Conservation (phyloP, 2,113 vertebrate genomes). For the Panthera uncia region DNA sequence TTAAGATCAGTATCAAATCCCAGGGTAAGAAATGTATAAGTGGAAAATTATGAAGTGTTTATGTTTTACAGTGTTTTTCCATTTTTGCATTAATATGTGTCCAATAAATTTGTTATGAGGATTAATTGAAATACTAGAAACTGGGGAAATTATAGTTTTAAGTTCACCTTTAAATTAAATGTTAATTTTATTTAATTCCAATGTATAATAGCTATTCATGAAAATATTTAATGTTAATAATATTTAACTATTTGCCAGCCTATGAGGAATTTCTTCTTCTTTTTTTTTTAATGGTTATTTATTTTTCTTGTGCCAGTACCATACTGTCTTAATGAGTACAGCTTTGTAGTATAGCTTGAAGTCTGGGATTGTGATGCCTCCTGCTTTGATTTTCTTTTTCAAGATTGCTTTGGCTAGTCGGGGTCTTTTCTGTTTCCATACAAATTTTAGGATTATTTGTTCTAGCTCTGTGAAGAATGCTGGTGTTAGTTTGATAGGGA, state of each 20-base stretch:
- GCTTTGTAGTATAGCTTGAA: no score
- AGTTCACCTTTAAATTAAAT: conserved; percentile 23
- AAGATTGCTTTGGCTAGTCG: no score
- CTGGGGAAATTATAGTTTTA: conserved; percentile 19
- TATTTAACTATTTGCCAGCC: not conserved
- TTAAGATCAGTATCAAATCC: not conserved
- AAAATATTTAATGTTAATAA: conserved; percentile 32
- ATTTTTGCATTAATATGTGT: not conserved
- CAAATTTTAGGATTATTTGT: no score
- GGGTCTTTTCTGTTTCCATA: no score
- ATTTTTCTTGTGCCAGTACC: no score
- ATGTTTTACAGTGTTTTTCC: not conserved
- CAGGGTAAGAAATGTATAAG: not conserved
- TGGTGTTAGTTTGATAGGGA: no score
- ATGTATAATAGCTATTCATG: not conserved
- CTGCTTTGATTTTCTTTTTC: no score
- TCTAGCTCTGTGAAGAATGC: no score
- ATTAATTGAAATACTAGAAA: not conserved
- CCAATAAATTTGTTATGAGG: not conserved
- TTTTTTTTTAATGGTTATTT: no score
- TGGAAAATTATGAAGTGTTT: not conserved
- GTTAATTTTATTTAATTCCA: conserved; percentile 5
- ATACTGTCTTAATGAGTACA: no score
- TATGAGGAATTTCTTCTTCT: conserved; percentile 1
- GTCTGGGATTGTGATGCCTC: no score